Evolutionary conservation across 2,797 vertebrate genomes (phyloP), one percentile per base, ranked within the genome.

Genomic region (Thalassophryne amazonica): DNA sequence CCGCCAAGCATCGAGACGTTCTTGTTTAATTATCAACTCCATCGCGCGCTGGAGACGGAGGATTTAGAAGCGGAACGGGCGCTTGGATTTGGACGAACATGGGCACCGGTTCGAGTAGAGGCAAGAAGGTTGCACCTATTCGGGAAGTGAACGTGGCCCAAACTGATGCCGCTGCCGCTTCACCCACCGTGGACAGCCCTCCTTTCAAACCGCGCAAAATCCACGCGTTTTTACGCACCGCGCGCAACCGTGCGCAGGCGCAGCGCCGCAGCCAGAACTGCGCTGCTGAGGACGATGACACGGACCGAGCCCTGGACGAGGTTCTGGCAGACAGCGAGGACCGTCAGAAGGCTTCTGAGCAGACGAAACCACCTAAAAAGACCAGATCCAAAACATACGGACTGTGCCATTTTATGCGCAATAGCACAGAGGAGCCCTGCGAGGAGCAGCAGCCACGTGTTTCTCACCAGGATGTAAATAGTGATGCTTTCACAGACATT

Each of bases 71-170:
- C 64, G 65, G 28, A 32, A 66, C 23, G 20, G 17, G 11, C 14
- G 0, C 18, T 27, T 64, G 41, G 48, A 2, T 25, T 43, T 19
- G 31, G 16, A 11, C 42, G 17, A 51, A 46, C 32, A 92, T 91
- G 91, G 90, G 91, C 30, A 86, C 68, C 60, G 80, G 79, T 1
- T 74, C 78, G 10, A 91, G 90, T 74, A 75, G 86, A 45, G 79
- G 84, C 23, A 91, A 87, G 53, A 91, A 52, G 54, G 86, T 91
- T 9, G 82, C 90, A 72, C 88, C 91, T 62, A 62, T 69, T 19
- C 49, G 45, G 21, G 85, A 86, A 32, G 63, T 62, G 25, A 61
- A 18, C 2, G 41, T 33, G n/a, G 36, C 55, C 27, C 63, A 54
- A 54, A 32, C 50, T 5, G 48, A 66, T 3, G 12, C 39, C 2